A percentile compares a stretch with the other conserved stretches of the same genome.
These are phyloP conservation scores for Scomber scombrus DNA, from an alignment of 2,113 vertebrate genomes.

Conservation along the genomic window DNA sequence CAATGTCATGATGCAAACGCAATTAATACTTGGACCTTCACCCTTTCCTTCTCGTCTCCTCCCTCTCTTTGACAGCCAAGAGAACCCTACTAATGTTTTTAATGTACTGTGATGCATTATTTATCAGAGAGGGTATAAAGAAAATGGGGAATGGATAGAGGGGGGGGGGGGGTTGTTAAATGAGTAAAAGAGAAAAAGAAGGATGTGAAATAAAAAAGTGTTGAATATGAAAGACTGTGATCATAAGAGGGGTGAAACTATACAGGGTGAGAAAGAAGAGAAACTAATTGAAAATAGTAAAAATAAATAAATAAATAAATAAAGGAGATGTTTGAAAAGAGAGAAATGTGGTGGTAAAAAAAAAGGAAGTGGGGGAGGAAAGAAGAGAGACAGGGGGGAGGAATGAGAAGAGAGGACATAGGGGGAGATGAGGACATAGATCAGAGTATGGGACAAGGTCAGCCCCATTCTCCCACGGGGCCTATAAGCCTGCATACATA, in stretches of 20 bases:
- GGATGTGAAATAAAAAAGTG: conserved; percentile 21
- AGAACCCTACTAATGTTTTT: conserved; percentile 84
- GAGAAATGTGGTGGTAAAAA: conserved; percentile 66
- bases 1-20: conserved; percentile 47
- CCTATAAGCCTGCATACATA: conserved; percentile 78
- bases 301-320: conserved; percentile 17
- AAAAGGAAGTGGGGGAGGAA: conserved; percentile 20
- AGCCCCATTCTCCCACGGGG: conserved; percentile 68
- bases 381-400: conserved; percentile 29
- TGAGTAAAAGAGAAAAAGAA: conserved; percentile 22
- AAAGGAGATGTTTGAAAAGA: conserved; percentile 16
- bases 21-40: conserved; percentile 69
- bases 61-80: conserved; percentile 74
- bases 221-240: conserved; percentile 1
- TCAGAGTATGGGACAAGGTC: conserved; percentile 80
- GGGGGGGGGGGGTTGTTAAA: conserved; percentile 49
- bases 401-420: conserved; percentile 57
- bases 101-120: conserved; percentile 86
- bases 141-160: conserved; percentile 44
- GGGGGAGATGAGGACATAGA: conserved; percentile 79
- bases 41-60: conserved; percentile 55
- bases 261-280: conserved; percentile 21
- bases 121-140: conserved; percentile 75
- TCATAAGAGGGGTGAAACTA: conserved; percentile 16
- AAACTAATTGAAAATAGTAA: conserved; percentile 35